These are phyloP conservation scores for Salmo trutta DNA, from an alignment of 2,797 vertebrate species.

Conservation along the genomic window DNA sequence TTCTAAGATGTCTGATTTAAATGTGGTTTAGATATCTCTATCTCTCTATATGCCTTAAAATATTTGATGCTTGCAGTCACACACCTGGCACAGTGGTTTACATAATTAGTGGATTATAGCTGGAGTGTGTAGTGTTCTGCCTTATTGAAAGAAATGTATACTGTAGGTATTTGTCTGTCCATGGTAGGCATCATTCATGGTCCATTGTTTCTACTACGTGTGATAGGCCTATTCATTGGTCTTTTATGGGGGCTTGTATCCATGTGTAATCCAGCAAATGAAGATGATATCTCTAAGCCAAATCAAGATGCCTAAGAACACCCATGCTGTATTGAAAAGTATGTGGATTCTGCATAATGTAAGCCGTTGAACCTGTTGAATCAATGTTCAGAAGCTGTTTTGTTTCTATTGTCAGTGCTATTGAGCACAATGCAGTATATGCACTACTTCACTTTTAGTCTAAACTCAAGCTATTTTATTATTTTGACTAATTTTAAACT, in stretches of 20 bases:
- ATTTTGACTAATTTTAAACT: neutral
- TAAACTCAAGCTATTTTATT: neutral
- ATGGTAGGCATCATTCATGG: neutral
- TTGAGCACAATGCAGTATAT: neutral
- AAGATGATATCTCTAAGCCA: neutral
- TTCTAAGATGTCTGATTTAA: no score
- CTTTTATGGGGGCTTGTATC: neutral
- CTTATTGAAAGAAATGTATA: neutral
- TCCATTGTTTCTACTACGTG: neutral
- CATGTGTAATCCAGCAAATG: neutral
- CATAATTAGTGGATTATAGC: no score
- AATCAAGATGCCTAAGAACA: neutral
- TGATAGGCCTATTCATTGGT: no score
- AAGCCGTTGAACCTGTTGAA: constrained; percentile 59
- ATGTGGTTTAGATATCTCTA: no score
- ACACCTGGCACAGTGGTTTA: no score
- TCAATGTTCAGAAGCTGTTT: constrained; percentile 15
- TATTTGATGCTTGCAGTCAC: no score
- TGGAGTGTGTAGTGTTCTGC: neutral
- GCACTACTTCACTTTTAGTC: neutral
- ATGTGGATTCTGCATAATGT: neutral
- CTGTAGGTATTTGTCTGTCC: no score
- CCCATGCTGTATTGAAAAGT: constrained; percentile 18
- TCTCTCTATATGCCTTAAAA: no score
- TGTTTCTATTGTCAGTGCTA: neutral